phyloP scores from a whole-genome alignment of 2,113 vertebrate species.

The Stigmatopora nigra region DNA sequence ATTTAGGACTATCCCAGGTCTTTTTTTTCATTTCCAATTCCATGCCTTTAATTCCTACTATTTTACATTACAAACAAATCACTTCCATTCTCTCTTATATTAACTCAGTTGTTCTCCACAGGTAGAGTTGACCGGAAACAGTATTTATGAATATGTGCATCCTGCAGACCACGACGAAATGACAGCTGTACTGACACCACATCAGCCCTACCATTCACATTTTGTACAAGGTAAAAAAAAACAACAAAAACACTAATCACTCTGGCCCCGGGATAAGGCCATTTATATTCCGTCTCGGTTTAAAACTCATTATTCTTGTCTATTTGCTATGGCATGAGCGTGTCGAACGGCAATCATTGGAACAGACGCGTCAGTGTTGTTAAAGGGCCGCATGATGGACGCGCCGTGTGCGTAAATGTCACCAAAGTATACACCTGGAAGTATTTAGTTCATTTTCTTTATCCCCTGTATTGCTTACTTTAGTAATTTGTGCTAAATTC shows the following conservation, averaged over 20 bases:
- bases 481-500: not conserved
- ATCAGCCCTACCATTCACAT: slow-evolving; percentile 95
- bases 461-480: not conserved
- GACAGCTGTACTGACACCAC: slow-evolving; percentile 94
- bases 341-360: not conserved
- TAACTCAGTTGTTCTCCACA: slow-evolving; percentile 71
- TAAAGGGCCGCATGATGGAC: slow-evolving; percentile 6
- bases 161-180: slow-evolving; percentile 97
- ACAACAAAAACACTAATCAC: not conserved
- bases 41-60: not conserved
- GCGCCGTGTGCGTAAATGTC: not conserved
- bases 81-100: slow-evolving; percentile 1
- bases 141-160: slow-evolving; percentile 98
- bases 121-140: slow-evolving; percentile 99
- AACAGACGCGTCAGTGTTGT: slow-evolving; percentile 10
- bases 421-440: slow-evolving; percentile 4
- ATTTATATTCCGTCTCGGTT: not conserved
- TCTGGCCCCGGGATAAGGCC: not conserved
- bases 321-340: slow-evolving; percentile 4
- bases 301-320: slow-evolving; percentile 1
- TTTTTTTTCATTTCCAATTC: not conserved
- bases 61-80: not conserved
- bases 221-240: slow-evolving; percentile 85
- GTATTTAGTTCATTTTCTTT: not conserved
- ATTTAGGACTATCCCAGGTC: slow-evolving; percentile 94